These are phyloP conservation scores for Pseudochaenichthys georgianus DNA, from an alignment of 2,797 vertebrate genomes.

Conservation along the genomic window DNA sequence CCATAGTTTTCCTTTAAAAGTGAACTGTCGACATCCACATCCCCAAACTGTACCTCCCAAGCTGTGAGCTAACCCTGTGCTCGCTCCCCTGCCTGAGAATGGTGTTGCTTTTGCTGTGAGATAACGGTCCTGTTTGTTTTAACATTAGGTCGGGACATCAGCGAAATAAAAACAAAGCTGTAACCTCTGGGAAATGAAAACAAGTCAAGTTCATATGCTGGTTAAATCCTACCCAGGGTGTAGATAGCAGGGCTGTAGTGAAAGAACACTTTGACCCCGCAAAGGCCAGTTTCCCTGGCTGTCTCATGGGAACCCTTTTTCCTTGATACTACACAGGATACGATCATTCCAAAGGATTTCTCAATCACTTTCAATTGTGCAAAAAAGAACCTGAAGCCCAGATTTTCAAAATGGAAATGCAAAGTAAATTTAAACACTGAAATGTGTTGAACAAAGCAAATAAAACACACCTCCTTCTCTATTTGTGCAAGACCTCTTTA, in stretches of 20 bases:
- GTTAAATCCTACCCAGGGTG: slow-evolving; percentile 16
- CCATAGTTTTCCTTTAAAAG: slow-evolving; percentile 28
- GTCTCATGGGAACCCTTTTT: slow-evolving; percentile 15
- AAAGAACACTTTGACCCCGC: slow-evolving; percentile 32
- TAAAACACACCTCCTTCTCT: not conserved
- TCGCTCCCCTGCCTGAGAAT: slow-evolving; percentile 43
- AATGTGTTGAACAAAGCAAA: not conserved
- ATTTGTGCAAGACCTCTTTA: slow-evolving; percentile 8
- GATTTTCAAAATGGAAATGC: not conserved
- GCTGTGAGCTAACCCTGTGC: slow-evolving; percentile 30
- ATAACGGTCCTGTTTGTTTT: slow-evolving; percentile 60
- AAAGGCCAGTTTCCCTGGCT: slow-evolving; percentile 15
- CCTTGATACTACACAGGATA: not conserved
- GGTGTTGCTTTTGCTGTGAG: slow-evolving; percentile 48
- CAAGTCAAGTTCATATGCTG: slow-evolving; percentile 18
- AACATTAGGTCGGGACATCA: slow-evolving; percentile 36
- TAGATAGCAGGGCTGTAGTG: slow-evolving; percentile 19
- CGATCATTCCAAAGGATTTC: not conserved
- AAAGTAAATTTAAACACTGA: not conserved
- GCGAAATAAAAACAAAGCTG: slow-evolving; percentile 51
- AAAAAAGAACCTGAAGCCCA: not conserved
- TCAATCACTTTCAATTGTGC: not conserved
- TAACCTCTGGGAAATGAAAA: slow-evolving; percentile 16
- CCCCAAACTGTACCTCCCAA: slow-evolving; percentile 20
- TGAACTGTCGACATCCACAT: not conserved